A percentile compares a stretch with the other conserved stretches of the same genome.
These are phyloP conservation scores for Accipiter virgatus DNA, from an alignment of 2,113 vertebrate genomes.

Conservation along the genomic window DNA sequence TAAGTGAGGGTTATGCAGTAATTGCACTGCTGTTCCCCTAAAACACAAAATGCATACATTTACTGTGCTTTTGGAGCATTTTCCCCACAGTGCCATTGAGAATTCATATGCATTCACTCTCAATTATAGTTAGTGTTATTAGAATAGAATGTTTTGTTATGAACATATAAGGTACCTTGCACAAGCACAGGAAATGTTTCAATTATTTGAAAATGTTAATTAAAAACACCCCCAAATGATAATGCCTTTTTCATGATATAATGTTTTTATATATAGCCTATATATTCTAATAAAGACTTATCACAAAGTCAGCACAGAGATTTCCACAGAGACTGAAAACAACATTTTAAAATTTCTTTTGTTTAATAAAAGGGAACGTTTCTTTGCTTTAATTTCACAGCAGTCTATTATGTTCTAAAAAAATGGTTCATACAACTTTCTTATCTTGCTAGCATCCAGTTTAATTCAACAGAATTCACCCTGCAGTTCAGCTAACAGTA, in stretches of 20 bases:
- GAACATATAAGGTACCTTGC: neutral
- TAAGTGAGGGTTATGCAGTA: constrained; percentile 45
- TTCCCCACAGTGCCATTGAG: neutral
- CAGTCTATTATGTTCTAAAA: neutral
- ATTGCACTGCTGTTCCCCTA: constrained; percentile 54
- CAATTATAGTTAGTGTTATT: constrained; percentile 7
- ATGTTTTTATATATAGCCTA: neutral
- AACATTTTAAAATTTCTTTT: neutral
- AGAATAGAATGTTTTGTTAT: constrained; percentile 3
- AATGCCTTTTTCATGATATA: neutral
- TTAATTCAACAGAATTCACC: neutral
- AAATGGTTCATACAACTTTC: neutral
- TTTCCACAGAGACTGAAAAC: neutral
- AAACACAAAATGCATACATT: constrained; percentile 46
- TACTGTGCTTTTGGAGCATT: constrained; percentile 3
- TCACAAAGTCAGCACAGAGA: neutral
- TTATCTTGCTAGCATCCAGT: neutral
- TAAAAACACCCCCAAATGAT: neutral
- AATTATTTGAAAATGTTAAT: constrained; percentile 5
- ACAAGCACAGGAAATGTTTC: neutral
- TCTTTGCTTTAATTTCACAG: neutral
- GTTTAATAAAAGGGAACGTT: neutral
- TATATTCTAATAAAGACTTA: neutral
- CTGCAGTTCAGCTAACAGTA: neutral
- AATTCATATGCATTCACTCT: neutral